Percentiles rank a stretch among this genome's conserved stretches.
Evolutionary conservation across 2,888 invertebrate genomes (phyloP).

Genomic region (Aphidoletes aphidimyza): DNA sequence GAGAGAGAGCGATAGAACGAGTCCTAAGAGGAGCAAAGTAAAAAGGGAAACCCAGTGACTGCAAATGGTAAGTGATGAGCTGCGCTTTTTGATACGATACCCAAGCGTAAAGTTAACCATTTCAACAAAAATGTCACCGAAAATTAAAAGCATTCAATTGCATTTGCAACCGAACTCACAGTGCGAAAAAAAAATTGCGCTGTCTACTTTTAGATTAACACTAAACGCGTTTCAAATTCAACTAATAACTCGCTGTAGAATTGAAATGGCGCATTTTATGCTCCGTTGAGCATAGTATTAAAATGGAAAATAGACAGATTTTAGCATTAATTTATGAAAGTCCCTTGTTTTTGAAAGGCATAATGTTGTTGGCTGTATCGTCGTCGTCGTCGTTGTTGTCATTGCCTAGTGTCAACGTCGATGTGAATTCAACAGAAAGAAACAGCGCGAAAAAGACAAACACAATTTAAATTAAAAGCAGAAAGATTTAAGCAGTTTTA

Average conservation of each 20-base stretch:
- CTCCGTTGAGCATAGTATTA: neutral
- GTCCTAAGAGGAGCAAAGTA: neutral
- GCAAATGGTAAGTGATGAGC: neutral
- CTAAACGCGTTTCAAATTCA: neutral
- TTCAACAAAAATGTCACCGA: neutral
- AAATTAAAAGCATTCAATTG: neutral
- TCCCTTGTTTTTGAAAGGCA: constrained; percentile 3
- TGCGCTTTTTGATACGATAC: neutral
- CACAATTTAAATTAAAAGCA: neutral
- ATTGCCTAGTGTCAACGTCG: too few species aligned
- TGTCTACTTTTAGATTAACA: neutral
- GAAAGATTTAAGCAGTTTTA: neutral
- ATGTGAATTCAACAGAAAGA: neutral
- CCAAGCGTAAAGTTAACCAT: neutral
- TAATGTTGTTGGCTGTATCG: too few species aligned
- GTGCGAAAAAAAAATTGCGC: neutral
- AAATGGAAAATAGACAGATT: constrained; percentile 7
- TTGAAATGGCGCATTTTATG: neutral
- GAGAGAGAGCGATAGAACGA: too few species aligned
- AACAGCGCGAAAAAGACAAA: neutral
- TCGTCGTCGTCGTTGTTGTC: too few species aligned
- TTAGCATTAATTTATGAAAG: constrained; percentile 21
- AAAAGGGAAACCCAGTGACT: too few species aligned
- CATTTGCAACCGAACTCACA: too few species aligned
- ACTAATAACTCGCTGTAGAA: neutral